phyloP scores from a whole-genome alignment of 2,113 vertebrate genomes.

The Glaucidium brasilianum region DNA sequence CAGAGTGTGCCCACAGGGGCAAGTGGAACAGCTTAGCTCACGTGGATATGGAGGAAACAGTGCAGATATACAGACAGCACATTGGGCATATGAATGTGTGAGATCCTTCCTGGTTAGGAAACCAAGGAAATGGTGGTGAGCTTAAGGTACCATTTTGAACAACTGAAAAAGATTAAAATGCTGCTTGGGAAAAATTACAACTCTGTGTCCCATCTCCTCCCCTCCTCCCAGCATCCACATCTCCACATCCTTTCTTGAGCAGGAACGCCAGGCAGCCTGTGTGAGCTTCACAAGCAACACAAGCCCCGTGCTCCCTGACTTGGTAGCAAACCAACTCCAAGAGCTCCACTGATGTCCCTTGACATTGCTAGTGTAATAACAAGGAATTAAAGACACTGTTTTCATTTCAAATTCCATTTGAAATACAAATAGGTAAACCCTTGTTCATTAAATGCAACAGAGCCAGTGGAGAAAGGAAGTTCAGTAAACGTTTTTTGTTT shows the following conservation, averaged over 20 bases:
- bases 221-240: neutral
- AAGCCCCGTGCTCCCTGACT: neutral
- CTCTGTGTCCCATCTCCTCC: neutral
- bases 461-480: neutral
- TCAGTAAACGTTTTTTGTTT: neutral
- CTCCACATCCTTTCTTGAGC: neutral
- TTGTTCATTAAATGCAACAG: neutral
- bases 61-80: neutral
- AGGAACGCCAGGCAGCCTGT: neutral
- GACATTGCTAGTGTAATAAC: neutral
- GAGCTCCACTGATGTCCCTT: neutral
- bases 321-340: neutral
- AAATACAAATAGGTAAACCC: slow-evolving; percentile 28
- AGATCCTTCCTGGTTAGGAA: neutral
- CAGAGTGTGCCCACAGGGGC: neutral
- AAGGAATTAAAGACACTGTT: neutral
- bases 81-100: neutral
- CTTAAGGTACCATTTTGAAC: neutral
- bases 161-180: neutral
- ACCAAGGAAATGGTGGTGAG: neutral
- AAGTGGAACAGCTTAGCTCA: neutral
- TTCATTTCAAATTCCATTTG: slow-evolving; percentile 22
- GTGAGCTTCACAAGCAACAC: accelerated
- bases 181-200: neutral
- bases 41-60: neutral